These are phyloP conservation scores for Drosophila macrothrix DNA, from an alignment of 2,888 invertebrate genomes.

Conservation along the genomic window DNA sequence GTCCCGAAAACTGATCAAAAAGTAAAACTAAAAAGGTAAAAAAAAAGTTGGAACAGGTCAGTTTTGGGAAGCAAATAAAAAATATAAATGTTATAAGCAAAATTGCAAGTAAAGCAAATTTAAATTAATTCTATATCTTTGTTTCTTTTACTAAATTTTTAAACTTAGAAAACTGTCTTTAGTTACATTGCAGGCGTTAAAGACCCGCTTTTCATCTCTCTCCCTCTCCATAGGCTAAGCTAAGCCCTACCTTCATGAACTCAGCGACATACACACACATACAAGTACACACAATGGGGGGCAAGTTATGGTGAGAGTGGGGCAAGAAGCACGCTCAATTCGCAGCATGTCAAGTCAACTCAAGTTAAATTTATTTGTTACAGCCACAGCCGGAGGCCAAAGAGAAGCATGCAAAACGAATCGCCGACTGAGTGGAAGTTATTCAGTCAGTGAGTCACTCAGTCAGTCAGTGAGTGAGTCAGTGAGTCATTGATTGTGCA, in stretches of 20 bases:
- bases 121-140: background rate
- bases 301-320: constrained; percentile 1
- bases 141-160: background rate
- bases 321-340: constrained; percentile 59
- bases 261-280: background rate
- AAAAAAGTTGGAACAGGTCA: background rate
- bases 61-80: background rate
- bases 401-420: constrained; percentile 2
- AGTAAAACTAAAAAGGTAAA: background rate
- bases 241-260: constrained; percentile 2
- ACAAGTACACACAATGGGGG: constrained; percentile 36
- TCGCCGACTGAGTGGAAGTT: no score
- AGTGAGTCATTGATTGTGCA: constrained; percentile 39
- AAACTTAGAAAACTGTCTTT: background rate
- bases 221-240: background rate
- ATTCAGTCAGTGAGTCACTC: background rate
- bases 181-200: background rate
- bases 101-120: background rate
- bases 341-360: constrained; percentile 66
- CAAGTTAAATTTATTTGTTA: constrained; percentile 62
- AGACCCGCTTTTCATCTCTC: background rate
- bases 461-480: background rate
- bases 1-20: background rate
- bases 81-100: background rate
- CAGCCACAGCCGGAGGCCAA: constrained; percentile 30